These are phyloP conservation scores for Penaeus vannamei DNA, from an alignment of 1,140 invertebrate genomes.

Conservation along the genomic window DNA sequence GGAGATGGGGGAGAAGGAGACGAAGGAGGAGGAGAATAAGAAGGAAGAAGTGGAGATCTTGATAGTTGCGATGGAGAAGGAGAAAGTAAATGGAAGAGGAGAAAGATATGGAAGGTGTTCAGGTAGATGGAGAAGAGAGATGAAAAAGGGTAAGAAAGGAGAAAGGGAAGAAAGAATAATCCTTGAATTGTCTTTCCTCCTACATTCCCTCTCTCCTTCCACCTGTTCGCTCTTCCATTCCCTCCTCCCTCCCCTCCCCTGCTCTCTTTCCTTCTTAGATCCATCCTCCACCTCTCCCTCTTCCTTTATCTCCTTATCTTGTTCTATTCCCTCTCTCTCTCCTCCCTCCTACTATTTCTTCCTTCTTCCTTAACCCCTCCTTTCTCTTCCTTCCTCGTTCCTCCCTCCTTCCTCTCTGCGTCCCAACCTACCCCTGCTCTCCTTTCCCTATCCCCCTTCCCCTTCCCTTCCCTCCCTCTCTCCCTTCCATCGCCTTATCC, in stretches of 20 bases:
- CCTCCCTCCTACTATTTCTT: background rate
- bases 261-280: constrained; percentile 1
- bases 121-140: too few species aligned
- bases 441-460: background rate
- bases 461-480: background rate
- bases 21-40: too few species aligned
- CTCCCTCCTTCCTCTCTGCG: background rate
- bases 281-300: background rate
- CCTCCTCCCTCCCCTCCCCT: constrained; percentile 28
- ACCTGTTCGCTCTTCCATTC: background rate
- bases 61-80: too few species aligned
- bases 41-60: too few species aligned
- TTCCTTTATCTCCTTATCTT: constrained; percentile 8
- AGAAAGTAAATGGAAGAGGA: too few species aligned
- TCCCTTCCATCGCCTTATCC: background rate
- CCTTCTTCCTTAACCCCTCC: background rate
- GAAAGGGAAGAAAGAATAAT: too few species aligned
- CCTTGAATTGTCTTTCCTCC: too few species aligned
- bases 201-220: too few species aligned
- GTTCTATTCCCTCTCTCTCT: background rate
- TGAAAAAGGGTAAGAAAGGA: too few species aligned
- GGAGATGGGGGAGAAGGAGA: too few species aligned
- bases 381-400: background rate
- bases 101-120: too few species aligned
- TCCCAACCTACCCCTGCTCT: background rate